phyloP scores from a whole-genome alignment of 2,888 invertebrate species.

The Chloroclystis v-ata region DNA sequence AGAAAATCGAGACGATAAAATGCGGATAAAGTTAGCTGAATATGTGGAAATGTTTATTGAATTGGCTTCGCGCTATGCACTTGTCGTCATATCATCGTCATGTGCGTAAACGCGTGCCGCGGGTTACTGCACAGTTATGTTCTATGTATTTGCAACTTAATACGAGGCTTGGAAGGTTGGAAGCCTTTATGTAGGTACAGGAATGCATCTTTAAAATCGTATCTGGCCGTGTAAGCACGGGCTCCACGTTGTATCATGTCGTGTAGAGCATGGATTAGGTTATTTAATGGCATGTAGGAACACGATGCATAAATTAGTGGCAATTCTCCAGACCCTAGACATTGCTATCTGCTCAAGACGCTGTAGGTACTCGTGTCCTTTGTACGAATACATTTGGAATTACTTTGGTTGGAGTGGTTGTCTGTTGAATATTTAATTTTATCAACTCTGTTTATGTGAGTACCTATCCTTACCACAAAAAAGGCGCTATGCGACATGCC shows the following conservation, averaged over 20 bases:
- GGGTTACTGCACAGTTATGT: conserved; percentile 17
- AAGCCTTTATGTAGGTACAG: conserved; percentile 40
- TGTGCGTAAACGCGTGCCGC: conserved; percentile 23
- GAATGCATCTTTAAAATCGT: conserved; percentile 14
- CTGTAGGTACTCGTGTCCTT: background rate
- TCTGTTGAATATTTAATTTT: no score
- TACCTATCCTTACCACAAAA: no score
- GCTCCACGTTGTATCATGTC: conserved; percentile 8
- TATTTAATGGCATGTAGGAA: conserved; percentile 1
- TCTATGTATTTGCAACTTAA: conserved; percentile 44
- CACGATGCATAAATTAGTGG: conserved; percentile 3
- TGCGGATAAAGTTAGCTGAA: conserved; percentile 36
- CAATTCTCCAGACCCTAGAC: background rate
- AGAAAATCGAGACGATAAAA: conserved; percentile 51
- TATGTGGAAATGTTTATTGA: conserved; percentile 45
- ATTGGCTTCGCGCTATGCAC: conserved; percentile 45
- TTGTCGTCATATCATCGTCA: conserved; percentile 37
- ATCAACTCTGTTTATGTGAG: no score
- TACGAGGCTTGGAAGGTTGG: conserved; percentile 31
- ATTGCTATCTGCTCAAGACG: background rate
- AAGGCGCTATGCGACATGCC: no score
- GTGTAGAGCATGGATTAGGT: conserved; percentile 3
- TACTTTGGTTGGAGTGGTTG: no score
- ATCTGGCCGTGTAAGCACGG: conserved; percentile 9
- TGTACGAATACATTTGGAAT: no score